Percentiles rank a stretch among this genome's conserved stretches.
These are phyloP conservation scores for Palythoa grandis DNA, from an alignment of 92 coral and sea anemone genomes.

Conservation along the genomic window DNA sequence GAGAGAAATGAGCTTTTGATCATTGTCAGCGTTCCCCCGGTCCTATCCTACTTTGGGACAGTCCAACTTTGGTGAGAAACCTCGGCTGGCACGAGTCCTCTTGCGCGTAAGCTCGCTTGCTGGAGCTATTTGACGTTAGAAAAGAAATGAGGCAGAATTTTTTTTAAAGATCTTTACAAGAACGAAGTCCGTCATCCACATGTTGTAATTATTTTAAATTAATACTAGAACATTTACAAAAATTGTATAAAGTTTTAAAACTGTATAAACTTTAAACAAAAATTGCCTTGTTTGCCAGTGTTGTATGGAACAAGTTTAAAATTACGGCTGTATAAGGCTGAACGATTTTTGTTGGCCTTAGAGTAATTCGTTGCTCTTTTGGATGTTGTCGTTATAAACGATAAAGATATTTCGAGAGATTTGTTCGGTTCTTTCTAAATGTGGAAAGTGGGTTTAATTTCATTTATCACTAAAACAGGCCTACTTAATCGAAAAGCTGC, in stretches of 20 bases:
- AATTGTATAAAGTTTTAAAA: not conserved
- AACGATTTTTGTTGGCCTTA: too few relatives aligned
- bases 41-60: not conserved
- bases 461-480: too few relatives aligned
- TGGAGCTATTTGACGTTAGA: not conserved
- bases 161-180: not conserved
- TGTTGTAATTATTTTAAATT: not conserved
- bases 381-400: too few relatives aligned
- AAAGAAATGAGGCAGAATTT: not conserved
- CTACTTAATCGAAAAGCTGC: too few relatives aligned
- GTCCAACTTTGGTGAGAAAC: not conserved
- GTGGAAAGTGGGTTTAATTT: too few relatives aligned
- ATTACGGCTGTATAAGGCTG: too few relatives aligned
- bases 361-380: too few relatives aligned
- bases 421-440: too few relatives aligned
- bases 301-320: not conserved
- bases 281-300: not conserved
- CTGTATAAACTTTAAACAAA: not conserved
- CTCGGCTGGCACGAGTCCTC: not conserved
- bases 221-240: not conserved
- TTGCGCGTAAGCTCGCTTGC: not conserved
- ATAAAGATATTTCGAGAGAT: too few relatives aligned
- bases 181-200: not conserved
- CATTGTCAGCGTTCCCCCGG: not conserved
- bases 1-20: not conserved